A percentile compares a stretch with the other conserved stretches of the same genome.
These are phyloP conservation scores for Lucifuga dentata DNA, from an alignment of 2,113 vertebrate genomes.

Conservation along the genomic window DNA sequence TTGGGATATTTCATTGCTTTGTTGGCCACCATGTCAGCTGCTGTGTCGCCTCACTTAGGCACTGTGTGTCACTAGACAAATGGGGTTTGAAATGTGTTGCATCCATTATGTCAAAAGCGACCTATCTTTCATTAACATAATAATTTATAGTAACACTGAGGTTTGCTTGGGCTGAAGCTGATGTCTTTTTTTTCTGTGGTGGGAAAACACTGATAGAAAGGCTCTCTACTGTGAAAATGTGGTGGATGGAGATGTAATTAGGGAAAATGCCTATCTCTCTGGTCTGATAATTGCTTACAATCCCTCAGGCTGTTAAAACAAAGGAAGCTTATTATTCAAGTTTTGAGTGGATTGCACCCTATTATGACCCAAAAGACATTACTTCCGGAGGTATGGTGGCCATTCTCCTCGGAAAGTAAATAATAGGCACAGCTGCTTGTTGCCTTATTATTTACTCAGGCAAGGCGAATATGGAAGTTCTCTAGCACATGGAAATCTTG, in stretches of 20 bases:
- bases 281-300: slow-evolving; percentile 76
- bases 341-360: slow-evolving; percentile 59
- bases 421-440: slow-evolving; percentile 24
- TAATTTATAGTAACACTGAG: slow-evolving; percentile 38
- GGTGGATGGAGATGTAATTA: slow-evolving; percentile 72
- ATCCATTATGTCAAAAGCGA: slow-evolving; percentile 49
- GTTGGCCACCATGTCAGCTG: slow-evolving; percentile 50
- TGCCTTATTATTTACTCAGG: slow-evolving; percentile 56
- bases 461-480: slow-evolving; percentile 22
- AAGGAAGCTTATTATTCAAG: slow-evolving; percentile 72
- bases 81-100: slow-evolving; percentile 42
- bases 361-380: slow-evolving; percentile 60
- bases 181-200: slow-evolving; percentile 32
- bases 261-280: slow-evolving; percentile 66
- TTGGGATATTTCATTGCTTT: slow-evolving; percentile 41
- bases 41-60: slow-evolving; percentile 48
- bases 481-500: background rate
- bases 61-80: slow-evolving; percentile 49
- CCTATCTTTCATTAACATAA: slow-evolving; percentile 39
- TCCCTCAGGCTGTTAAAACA: slow-evolving; percentile 72
- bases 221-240: slow-evolving; percentile 51
- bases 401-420: slow-evolving; percentile 45
- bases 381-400: slow-evolving; percentile 43
- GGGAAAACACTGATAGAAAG: slow-evolving; percentile 53
- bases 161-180: slow-evolving; percentile 39